Evolutionary conservation across 2,888 invertebrate genomes (phyloP), one percentile per base, ranked within the genome.

Genomic region (Polymixis lichenea): DNA sequence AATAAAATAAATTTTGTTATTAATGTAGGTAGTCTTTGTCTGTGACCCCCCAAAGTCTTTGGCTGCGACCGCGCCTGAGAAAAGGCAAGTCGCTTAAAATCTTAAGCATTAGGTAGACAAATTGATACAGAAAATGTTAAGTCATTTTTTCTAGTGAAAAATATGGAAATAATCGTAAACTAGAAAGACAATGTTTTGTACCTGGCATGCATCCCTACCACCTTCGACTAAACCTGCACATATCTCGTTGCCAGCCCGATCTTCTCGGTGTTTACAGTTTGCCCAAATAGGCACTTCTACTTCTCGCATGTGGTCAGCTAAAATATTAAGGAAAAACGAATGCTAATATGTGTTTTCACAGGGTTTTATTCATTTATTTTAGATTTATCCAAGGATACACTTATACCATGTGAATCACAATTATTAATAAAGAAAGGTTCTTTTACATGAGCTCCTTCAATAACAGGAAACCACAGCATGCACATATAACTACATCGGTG

Each of bases 141-240:
- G n/a, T n/a, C n/a, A 92, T 98, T 98, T 80, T 98, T 97, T 86
- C 97, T 96, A 51, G 97, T 97, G 94, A 98, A 98, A 94, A 98
- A 95, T 97, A 98, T 0, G 98, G 97, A 13, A 98, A 97, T 95
- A 98, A 90, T 0, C 98, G 97, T 95, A 97, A 91, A 89, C 17
- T 25, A 22, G 1, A 9, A 19, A 60, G 43, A 22, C 0, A 38
- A 43, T 25, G 9, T 22, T 32, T 15, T 60, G 72, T 90, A 97
- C 97, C 92, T 97, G 98, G 87, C 99, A 99, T 5, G 98, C 98
- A 93, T 99, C 99, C 90, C 97, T 97, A 6, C 98, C 98, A 7
- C 99, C 99, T 91, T 97, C 97, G 7, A 91, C 90, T 61, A 97
- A 96, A 0, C 98, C 98, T 0, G 98, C 98, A 91, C 98, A 98